These are phyloP conservation scores for Leucoma salicis DNA, from an alignment of 2,888 invertebrate genomes.

Conservation along the genomic window DNA sequence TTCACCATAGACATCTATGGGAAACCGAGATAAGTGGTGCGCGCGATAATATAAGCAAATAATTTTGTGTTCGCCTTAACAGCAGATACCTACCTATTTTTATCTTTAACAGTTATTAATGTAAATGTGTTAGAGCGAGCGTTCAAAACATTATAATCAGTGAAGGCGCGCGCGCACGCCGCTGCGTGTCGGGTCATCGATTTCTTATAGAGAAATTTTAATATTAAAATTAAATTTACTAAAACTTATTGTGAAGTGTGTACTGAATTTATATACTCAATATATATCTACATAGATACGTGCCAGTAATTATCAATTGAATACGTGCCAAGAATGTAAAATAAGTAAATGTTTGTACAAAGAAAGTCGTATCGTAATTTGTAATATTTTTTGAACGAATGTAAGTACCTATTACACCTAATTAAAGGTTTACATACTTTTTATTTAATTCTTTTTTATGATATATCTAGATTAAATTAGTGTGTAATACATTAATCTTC, in stretches of 20 bases:
- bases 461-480: too few relatives aligned
- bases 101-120: slow-evolving; percentile 63
- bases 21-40: neutral
- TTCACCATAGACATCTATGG: neutral
- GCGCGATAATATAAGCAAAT: slow-evolving; percentile 11
- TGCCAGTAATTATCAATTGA: neutral
- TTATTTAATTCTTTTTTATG: too few relatives aligned
- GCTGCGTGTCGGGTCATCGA: slow-evolving; percentile 12
- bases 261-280: neutral
- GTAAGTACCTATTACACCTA: too few relatives aligned
- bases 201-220: slow-evolving; percentile 10
- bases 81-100: slow-evolving; percentile 47
- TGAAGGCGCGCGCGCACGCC: slow-evolving; percentile 19
- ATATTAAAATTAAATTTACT: neutral
- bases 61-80: slow-evolving; percentile 38
- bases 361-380: neutral
- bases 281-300: neutral
- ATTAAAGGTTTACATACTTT: too few relatives aligned
- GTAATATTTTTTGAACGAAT: neutral
- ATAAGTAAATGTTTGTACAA: neutral
- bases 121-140: slow-evolving; percentile 44
- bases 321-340: neutral
- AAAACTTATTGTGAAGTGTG: neutral
- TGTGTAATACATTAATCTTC: too few relatives aligned
- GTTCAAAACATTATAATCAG: slow-evolving; percentile 34